Evolutionary conservation across 1,140 invertebrate genomes (phyloP).

Genomic region (Eueides isabella): DNA sequence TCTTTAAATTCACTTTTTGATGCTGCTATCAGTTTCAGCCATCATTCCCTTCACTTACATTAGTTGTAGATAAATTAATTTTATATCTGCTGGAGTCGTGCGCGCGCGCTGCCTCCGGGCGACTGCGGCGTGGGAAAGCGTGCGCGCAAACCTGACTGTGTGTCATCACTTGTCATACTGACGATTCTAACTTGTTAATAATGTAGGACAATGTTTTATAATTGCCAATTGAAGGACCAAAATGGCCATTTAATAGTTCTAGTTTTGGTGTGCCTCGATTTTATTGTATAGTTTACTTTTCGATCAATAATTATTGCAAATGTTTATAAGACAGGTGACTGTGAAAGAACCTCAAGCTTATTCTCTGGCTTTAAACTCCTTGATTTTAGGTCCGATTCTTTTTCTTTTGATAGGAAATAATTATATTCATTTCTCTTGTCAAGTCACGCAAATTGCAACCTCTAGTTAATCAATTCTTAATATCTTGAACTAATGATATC

Average conservation of each 20-base stretch:
- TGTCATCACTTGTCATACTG: constrained; percentile 54
- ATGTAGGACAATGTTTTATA: constrained; percentile 22
- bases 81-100: constrained; percentile 74
- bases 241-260: background rate
- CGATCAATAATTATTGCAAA: too few species aligned
- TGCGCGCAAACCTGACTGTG: constrained; percentile 39
- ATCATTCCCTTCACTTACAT: constrained; percentile 48
- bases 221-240: constrained; percentile 7
- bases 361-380: too few species aligned
- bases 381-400: too few species aligned
- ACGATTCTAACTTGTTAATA: constrained; percentile 31
- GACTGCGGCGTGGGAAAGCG: constrained; percentile 66
- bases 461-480: too few species aligned
- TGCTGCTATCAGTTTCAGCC: constrained; percentile 37
- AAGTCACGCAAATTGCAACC: too few species aligned
- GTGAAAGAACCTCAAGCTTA: too few species aligned
- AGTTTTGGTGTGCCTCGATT: background rate
- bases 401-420: too few species aligned
- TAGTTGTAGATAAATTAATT: constrained; percentile 79
- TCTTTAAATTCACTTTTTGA: constrained; percentile 38
- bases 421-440: too few species aligned
- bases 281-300: too few species aligned
- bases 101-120: constrained; percentile 66
- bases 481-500: too few species aligned
- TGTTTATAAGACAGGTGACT: too few species aligned